phyloP scores from a whole-genome alignment of 2,797 vertebrate species.

The Poeciliopsis infans region DNA sequence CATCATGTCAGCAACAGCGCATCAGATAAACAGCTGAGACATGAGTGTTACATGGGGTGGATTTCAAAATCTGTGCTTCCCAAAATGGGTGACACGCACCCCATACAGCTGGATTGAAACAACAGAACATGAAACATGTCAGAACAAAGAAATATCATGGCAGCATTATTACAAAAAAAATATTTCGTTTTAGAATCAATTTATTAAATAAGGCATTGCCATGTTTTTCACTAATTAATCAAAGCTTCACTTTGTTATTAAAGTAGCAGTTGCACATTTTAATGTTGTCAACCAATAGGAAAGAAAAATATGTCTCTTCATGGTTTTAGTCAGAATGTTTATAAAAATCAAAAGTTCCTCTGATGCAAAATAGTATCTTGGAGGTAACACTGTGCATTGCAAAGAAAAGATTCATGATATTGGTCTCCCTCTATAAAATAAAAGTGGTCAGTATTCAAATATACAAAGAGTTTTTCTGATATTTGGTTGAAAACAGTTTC shows the following conservation, averaged over 20 bases:
- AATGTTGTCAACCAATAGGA: background rate
- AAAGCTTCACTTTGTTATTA: background rate
- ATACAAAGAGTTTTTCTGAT: background rate
- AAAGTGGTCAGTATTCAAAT: background rate
- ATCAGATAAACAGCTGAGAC: background rate
- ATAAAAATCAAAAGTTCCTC: background rate
- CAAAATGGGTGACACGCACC: background rate
- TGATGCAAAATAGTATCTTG: background rate
- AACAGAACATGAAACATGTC: background rate
- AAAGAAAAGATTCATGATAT: background rate
- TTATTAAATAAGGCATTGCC: background rate
- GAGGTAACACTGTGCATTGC: background rate
- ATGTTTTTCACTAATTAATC: background rate
- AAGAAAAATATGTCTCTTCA: background rate
- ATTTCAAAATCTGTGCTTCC: background rate
- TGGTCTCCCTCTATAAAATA: background rate
- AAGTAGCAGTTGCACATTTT: background rate
- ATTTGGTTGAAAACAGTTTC: background rate
- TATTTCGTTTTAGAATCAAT: background rate
- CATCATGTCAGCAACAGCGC: background rate
- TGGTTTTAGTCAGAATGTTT: background rate
- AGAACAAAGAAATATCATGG: background rate
- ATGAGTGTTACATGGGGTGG: background rate
- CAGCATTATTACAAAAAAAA: background rate
- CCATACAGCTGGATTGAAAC: background rate